phyloP scores from a whole-genome alignment of 2,797 vertebrate genomes.

The Poeciliopsis presidionis region DNA sequence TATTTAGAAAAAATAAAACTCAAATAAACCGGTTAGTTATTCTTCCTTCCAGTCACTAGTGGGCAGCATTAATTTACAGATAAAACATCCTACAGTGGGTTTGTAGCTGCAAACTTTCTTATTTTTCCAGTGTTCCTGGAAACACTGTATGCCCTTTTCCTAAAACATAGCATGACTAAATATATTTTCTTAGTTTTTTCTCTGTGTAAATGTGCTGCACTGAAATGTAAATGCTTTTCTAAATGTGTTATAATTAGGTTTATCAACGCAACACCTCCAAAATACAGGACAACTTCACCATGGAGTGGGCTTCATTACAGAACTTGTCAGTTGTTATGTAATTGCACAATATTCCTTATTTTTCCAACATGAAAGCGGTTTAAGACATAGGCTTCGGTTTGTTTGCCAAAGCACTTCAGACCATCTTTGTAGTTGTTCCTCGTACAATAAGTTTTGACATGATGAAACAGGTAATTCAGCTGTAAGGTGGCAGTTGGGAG shows the following conservation, averaged over 20 bases:
- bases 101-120: background rate
- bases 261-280: too few species aligned
- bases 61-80: conserved; percentile 20
- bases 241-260: background rate
- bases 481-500: background rate
- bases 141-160: background rate
- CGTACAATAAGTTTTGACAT: background rate
- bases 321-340: background rate
- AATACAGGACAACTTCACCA: background rate
- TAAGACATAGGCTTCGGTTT: background rate
- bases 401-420: background rate
- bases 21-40: background rate
- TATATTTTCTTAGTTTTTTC: background rate
- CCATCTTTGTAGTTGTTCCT: background rate
- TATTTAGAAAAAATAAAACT: background rate
- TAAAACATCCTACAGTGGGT: background rate
- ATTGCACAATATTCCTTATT: too few species aligned
- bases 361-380: background rate
- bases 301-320: background rate
- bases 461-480: background rate
- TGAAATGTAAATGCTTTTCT: background rate
- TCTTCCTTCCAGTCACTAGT: conserved; percentile 18
- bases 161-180: background rate
- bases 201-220: background rate
- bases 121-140: background rate